phyloP scores from a whole-genome alignment of 2,888 invertebrate genomes.

The Plusia festucae region DNA sequence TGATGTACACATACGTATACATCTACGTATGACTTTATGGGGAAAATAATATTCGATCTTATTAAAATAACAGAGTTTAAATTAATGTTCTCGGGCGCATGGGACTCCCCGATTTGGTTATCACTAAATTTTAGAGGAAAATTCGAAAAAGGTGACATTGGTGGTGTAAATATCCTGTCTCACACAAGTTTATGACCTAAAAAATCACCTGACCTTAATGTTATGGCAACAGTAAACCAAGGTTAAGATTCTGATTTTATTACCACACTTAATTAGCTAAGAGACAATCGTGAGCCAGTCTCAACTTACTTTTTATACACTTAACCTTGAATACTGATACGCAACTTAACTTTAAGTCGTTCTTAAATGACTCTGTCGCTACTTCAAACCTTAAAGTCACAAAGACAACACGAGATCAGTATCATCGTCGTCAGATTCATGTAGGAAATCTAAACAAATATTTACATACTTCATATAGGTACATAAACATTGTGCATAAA shows the following conservation, averaged over 20 bases:
- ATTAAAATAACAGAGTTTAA: constrained; percentile 2
- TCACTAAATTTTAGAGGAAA: constrained; percentile 12
- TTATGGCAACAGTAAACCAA: background rate
- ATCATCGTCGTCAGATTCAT: too few relatives aligned
- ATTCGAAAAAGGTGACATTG: background rate
- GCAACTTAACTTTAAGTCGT: too few relatives aligned
- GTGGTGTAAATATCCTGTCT: too few relatives aligned
- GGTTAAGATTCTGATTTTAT: background rate
- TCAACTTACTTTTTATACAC: background rate
- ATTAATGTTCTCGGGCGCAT: constrained; percentile 1
- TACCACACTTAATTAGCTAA: background rate
- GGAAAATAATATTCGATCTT: background rate
- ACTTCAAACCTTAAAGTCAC: too few relatives aligned
- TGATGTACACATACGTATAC: too few relatives aligned
- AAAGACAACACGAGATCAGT: too few relatives aligned
- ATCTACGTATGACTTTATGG: too few relatives aligned
- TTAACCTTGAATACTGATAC: background rate
- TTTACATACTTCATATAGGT: too few relatives aligned
- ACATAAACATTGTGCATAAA: constrained; percentile 24
- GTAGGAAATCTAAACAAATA: constrained; percentile 2
- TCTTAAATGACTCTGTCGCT: too few relatives aligned
- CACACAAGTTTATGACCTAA: too few relatives aligned
- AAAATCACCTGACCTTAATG: background rate
- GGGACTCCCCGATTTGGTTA: constrained; percentile 17
- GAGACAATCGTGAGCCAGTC: background rate